A percentile compares a stretch with the other conserved stretches of the same genome.
phyloP scores from a whole-genome alignment of 2,888 invertebrate species.

The Prosopocoilus inquinatus region DNA sequence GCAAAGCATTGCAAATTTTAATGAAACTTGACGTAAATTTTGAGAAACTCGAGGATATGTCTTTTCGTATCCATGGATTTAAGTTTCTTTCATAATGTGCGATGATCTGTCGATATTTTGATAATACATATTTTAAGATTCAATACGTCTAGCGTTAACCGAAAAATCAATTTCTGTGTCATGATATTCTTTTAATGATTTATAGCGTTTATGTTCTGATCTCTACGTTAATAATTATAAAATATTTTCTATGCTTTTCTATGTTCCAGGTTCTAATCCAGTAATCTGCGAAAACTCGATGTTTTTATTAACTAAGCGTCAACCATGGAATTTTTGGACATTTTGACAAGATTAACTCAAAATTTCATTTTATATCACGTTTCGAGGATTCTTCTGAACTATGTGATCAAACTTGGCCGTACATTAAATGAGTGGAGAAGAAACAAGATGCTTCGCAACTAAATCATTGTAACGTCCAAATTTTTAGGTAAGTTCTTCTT shows the following conservation, averaged over 20 bases:
- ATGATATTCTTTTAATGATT: no score
- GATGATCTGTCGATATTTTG: no score
- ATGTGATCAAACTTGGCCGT: constrained; percentile 6
- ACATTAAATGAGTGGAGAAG: constrained; percentile 2
- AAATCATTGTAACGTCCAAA: constrained; percentile 6
- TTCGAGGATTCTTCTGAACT: constrained; percentile 25
- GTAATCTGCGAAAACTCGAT: no score
- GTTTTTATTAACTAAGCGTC: constrained; percentile 4
- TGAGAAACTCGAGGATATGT: background rate
- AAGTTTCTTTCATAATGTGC: no score
- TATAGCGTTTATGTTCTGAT: no score
- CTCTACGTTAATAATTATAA: no score
- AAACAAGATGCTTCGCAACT: constrained; percentile 5
- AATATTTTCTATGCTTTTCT: no score
- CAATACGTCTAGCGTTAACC: no score
- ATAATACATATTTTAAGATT: no score
- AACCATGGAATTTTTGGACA: constrained; percentile 36
- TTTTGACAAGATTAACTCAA: constrained; percentile 41
- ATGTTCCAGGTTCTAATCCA: no score
- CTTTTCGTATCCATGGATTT: no score
- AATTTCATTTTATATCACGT: constrained; percentile 38
- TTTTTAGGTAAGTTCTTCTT: constrained; percentile 8
- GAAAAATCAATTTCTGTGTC: no score
- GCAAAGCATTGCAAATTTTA: background rate
- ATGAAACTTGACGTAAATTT: background rate